phyloP scores from a whole-genome alignment of 1,140 invertebrate species.

The Probaryconus sp. region DNA sequence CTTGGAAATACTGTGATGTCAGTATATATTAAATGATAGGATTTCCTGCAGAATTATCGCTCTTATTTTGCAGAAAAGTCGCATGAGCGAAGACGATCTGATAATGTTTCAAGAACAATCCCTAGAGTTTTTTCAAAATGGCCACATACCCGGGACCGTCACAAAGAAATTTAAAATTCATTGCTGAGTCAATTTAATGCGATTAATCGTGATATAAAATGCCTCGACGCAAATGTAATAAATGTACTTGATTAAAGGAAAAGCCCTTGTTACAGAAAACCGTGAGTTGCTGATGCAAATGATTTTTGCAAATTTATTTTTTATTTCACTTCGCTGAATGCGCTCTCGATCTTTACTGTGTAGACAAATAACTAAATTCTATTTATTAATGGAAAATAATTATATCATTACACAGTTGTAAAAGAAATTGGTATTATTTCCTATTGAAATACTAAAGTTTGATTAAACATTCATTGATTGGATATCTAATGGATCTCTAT shows the following conservation, averaged over 20 bases:
- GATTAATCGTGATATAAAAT: conserved; percentile 39
- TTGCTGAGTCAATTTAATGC: conserved; percentile 40
- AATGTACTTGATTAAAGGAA: conserved; percentile 47
- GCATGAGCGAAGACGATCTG: conserved; percentile 24
- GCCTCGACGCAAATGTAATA: conserved; percentile 21
- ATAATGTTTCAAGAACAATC: conserved; percentile 42
- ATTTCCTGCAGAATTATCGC: conserved; percentile 20
- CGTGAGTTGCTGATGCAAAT: conserved; percentile 45
- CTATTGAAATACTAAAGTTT: too few relatives aligned
- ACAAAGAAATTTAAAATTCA: conserved; percentile 46
- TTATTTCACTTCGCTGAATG: conserved; percentile 22
- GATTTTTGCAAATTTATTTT: conserved; percentile 36
- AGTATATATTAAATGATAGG: too few relatives aligned
- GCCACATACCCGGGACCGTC: conserved; percentile 30
- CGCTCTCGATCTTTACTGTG: too few relatives aligned
- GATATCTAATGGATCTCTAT: too few relatives aligned
- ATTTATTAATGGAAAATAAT: too few relatives aligned
- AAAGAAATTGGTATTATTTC: too few relatives aligned
- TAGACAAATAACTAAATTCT: too few relatives aligned
- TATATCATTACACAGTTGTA: too few relatives aligned
- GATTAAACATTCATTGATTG: too few relatives aligned
- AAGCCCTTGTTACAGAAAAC: conserved; percentile 44
- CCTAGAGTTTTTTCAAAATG: conserved; percentile 41
- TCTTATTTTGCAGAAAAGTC: conserved; percentile 59
- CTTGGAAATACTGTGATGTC: too few relatives aligned